Evolutionary conservation across 2,797 vertebrate genomes (phyloP), one percentile per base, ranked within the genome.

Genomic region (Mallotus villosus): DNA sequence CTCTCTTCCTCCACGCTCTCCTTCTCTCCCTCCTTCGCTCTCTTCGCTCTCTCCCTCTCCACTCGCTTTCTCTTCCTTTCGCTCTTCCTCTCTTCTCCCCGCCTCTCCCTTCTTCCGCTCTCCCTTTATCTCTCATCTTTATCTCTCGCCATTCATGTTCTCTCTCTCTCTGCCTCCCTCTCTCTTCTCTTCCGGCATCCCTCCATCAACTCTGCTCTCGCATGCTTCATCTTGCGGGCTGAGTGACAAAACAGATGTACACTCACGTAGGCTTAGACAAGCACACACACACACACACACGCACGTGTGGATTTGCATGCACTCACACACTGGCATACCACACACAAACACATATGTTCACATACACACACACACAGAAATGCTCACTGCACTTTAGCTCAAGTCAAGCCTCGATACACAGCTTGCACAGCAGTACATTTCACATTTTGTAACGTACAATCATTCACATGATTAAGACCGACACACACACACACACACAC

Each of bases 21-120:
- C 11, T 41, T 41, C 37, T 80, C 75, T 80, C 75, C 80, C 77
- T 63, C 55, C 5, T 57, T 21, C 6, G 2, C n/a, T 7, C 55
- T n/a, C n/a, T 19, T 57, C 19, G 1, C 55, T 57, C 55, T 9
- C 7, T 41, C 37, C 9, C 37, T 11, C 37, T 9, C 9, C 37
- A 2, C 9, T 41, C 37, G 1, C 37, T 41, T 11, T 41, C 9
- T 41, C 7, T 9, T 6, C 37, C 7, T 34, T 34, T 34, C 32
- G 1, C 32, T 34, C 32, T 6, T 34, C 6, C 32, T 34, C 32
- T 34, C 1, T 34, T 34, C 3, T 7, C 32, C 32, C 32, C 3
- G 6, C 3, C 32, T 41, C 37, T 41, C 37, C 11, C 37, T 41
- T 41, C 37, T 41, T 41, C 11, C 37, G 6, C 37, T 41, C 37